These are phyloP conservation scores for Stenodera caucasica DNA, from an alignment of 2,888 invertebrate species.

Conservation along the genomic window DNA sequence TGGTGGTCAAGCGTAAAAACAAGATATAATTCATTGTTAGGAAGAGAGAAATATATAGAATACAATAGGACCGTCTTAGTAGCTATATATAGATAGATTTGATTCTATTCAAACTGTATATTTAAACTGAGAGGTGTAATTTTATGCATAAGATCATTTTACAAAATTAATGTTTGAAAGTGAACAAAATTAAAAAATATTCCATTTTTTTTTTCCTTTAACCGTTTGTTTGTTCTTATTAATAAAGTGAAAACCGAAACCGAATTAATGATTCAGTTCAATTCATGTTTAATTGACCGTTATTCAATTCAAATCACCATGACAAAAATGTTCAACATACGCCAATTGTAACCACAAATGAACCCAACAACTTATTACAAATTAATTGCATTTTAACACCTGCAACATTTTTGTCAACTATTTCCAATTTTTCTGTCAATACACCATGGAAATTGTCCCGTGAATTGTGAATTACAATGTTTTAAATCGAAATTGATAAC, in stretches of 20 bases:
- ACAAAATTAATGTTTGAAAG: background rate
- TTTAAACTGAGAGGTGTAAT: no score
- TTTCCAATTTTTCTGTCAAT: no score
- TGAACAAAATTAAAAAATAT: background rate
- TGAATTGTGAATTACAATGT: no score
- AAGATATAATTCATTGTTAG: slow-evolving; percentile 33
- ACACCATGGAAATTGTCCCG: no score
- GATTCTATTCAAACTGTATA: no score
- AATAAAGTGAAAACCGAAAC: background rate
- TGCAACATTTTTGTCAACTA: background rate
- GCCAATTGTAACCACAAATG: background rate
- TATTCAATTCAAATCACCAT: slow-evolving; percentile 9
- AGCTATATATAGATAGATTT: slow-evolving; percentile 40
- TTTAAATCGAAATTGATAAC: no score
- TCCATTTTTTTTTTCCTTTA: background rate
- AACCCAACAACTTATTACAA: slow-evolving; percentile 1
- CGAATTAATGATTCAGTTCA: background rate
- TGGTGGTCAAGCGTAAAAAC: slow-evolving; percentile 33
- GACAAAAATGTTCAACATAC: background rate
- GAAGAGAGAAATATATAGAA: slow-evolving; percentile 31
- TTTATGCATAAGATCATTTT: background rate
- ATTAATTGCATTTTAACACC: background rate
- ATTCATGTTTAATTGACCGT: slow-evolving; percentile 3
- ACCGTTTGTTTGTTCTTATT: background rate
- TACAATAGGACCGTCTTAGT: slow-evolving; percentile 43